Conservation (phyloP, 2,888 invertebrate genomes). For the Portevinia maculata region DNA sequence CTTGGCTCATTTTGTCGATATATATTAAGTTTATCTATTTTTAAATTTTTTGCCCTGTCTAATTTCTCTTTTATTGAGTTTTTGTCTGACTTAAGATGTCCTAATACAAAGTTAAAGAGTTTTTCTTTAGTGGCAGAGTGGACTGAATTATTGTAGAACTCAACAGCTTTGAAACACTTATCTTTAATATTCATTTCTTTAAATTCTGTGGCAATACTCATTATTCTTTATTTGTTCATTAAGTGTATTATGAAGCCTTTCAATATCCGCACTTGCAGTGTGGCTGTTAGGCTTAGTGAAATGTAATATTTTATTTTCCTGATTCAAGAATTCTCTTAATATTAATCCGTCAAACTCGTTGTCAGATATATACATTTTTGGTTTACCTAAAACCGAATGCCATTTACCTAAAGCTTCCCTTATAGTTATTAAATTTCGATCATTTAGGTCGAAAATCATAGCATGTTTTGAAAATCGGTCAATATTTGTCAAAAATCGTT, state of each 20-base stretch:
- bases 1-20: background rate
- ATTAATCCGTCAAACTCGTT: conserved; percentile 18
- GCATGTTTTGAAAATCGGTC: conserved; percentile 21
- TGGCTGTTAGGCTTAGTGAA: conserved; percentile 19
- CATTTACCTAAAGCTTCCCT: conserved; percentile 12
- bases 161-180: background rate
- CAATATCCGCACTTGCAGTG: conserved; percentile 1
- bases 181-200: conserved; percentile 1
- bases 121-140: conserved; percentile 1
- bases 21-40: conserved; percentile 10
- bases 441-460: conserved; percentile 28
- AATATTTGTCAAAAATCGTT: conserved; percentile 28
- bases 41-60: background rate
- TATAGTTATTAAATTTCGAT: conserved; percentile 23
- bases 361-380: conserved; percentile 8
- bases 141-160: conserved; percentile 8
- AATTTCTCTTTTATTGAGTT: conserved; percentile 2
- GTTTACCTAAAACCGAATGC: conserved; percentile 20
- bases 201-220: background rate
- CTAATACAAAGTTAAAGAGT: background rate
- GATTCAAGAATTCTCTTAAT: conserved; percentile 9
- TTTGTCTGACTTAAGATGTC: background rate
- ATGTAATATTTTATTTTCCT: conserved; percentile 17
- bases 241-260: conserved; percentile 5
- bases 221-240: conserved; percentile 25